These are phyloP conservation scores for Troilus luridus DNA, from an alignment of 2,888 invertebrate species.

Conservation along the genomic window DNA sequence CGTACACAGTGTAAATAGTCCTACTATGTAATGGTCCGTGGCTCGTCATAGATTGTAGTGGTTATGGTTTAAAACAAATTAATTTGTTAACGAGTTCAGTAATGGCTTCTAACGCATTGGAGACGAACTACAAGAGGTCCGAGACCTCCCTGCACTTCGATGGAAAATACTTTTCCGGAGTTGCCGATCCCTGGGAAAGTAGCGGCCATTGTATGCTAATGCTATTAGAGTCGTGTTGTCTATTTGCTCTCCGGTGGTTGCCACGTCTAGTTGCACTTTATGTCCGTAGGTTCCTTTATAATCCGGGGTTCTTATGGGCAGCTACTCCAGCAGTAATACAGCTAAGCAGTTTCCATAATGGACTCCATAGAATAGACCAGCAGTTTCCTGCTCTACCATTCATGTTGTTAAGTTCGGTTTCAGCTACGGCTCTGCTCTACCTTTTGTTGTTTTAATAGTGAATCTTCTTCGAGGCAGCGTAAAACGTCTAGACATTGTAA, in stretches of 20 bases:
- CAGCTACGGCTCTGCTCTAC: neutral
- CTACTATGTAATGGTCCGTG: too few species aligned
- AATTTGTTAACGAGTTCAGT: neutral
- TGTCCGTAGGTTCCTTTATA: neutral
- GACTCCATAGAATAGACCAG: neutral
- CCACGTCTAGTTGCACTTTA: constrained; percentile 7
- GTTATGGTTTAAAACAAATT: too few species aligned
- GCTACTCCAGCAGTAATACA: neutral
- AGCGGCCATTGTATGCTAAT: constrained; percentile 35
- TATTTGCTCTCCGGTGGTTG: neutral
- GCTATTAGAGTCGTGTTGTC: constrained; percentile 17
- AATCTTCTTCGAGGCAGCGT: too few species aligned
- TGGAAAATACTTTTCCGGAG: constrained; percentile 10
- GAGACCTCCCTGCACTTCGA: neutral
- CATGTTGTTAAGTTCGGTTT: neutral
- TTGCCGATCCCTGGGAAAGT: neutral
- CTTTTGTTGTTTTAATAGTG: neutral
- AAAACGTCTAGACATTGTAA: too few species aligned
- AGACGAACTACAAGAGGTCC: neutral
- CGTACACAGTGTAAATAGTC: too few species aligned
- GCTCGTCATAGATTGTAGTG: too few species aligned
- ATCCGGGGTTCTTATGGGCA: neutral
- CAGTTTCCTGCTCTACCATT: neutral
- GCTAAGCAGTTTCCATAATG: constrained; percentile 13
- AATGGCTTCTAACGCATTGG: neutral